Conservation (phyloP, 2,888 invertebrate species). For the Sipha maydis region DNA sequence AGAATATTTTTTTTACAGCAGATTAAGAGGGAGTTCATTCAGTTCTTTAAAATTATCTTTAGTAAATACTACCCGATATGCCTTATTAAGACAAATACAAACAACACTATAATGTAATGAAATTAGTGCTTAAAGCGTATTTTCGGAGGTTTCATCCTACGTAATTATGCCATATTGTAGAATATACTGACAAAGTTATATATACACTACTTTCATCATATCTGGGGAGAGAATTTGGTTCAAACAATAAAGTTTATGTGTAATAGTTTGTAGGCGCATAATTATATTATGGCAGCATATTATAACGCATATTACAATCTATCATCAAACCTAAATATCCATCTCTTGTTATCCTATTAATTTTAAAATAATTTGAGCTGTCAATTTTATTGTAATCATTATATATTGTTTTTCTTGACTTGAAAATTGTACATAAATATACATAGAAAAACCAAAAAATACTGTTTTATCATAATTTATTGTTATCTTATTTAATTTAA, state of each 20-base stretch:
- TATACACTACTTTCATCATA: background rate
- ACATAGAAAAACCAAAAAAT: too few species aligned
- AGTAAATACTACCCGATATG: background rate
- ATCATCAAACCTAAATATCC: too few species aligned
- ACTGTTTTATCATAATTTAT: too few species aligned
- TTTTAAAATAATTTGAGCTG: too few species aligned
- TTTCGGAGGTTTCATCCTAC: background rate
- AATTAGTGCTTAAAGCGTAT: background rate
- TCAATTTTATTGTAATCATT: too few species aligned
- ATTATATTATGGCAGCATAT: background rate
- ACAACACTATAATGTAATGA: background rate
- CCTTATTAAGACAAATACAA: background rate
- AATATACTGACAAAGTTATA: background rate
- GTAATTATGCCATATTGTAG: background rate
- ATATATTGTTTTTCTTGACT: too few species aligned
- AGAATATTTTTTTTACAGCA: conserved; percentile 11
- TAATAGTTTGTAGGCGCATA: background rate
- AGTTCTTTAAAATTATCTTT: conserved; percentile 1
- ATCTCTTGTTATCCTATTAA: too few species aligned
- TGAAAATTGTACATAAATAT: too few species aligned
- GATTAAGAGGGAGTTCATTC: background rate
- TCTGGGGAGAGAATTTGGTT: background rate
- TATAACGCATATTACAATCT: too few species aligned
- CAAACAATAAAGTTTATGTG: background rate
- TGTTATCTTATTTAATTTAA: too few species aligned